Base-by-base conservation (phyloP, 2,888 invertebrate genomes). In the Apamea sordens region DNA sequence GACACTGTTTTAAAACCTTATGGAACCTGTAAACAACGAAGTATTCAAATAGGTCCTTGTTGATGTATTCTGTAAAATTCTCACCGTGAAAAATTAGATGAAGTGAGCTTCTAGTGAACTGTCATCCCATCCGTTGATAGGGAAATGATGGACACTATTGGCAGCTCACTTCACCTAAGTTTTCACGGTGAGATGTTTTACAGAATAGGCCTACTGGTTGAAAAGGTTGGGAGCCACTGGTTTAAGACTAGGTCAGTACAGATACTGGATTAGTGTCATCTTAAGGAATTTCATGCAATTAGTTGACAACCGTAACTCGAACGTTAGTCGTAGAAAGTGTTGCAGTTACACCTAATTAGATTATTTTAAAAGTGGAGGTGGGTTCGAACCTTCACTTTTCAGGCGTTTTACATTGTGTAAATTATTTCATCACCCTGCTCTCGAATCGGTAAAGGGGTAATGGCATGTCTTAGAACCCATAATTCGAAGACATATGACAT, bases 201-300 rank as follows among this genome's bases (percentile, higher is more conserved):
- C 32, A 32, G 32, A 32, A 32, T 32, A 32, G 32, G 2, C 1
- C 32, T 32, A 32, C 36, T 1, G 11, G 0, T 53, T 10, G 3
- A 11, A 36, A n/a, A 36, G 11, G 18, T 71, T 36, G 53, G 18
- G 7, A 71, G 0, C 18, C 71, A 36, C 11, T 71, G 32, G 11
- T 18, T 10, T 32, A 56, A 63, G 61, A 71, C 32, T n/a, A 32
- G 84, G 73, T 70, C 61, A 71, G 32, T 50, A 36, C 56, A 61
- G 32, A 59, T 84, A 56, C 41, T 28, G 47, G 70, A 73, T 83
- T 77, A 63, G 71, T 59, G 73, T 83, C 61, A 73, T 73, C 78
- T 70, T 73, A 36, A 73, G 77, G 67, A 63, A 83, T 79, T 53
- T 67, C 61, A 61, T 41, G 73, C 79, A 71, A 67, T 83, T 50